phyloP scores from a whole-genome alignment of 2,888 invertebrate species.

The Tolmerus cingulatus region DNA sequence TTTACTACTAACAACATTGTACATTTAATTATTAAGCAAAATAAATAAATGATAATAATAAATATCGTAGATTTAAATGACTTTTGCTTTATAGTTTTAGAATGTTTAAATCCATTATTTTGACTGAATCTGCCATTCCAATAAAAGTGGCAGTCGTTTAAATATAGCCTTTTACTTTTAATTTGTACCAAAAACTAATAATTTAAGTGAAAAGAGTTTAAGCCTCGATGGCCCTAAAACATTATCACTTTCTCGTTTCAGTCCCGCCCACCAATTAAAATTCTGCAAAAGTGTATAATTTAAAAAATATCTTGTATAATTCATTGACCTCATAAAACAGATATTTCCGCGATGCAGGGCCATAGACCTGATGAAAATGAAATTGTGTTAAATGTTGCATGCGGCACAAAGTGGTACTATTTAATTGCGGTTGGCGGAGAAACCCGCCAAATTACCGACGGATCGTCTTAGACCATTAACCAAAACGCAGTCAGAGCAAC shows the following conservation, averaged over 20 bases:
- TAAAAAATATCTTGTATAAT: not conserved
- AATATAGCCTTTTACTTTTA: not conserved
- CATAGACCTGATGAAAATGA: not conserved
- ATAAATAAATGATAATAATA: too few species aligned
- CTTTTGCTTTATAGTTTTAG: too few species aligned
- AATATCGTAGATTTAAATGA: too few species aligned
- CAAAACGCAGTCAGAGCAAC: not conserved
- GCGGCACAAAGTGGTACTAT: not conserved
- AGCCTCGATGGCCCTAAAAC: not conserved
- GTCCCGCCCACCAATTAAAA: not conserved
- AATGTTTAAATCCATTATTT: too few species aligned
- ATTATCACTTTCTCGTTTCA: not conserved
- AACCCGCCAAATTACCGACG: not conserved
- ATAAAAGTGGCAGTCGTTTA: too few species aligned
- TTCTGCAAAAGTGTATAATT: not conserved
- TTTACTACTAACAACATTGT: too few species aligned
- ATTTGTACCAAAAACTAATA: not conserved
- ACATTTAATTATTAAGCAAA: too few species aligned
- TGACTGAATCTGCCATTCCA: too few species aligned
- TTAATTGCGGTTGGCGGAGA: not conserved
- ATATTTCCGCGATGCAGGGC: not conserved
- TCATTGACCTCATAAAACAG: not conserved
- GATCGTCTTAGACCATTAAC: slow-evolving; percentile 12
- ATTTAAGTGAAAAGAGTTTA: not conserved
- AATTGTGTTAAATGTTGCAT: not conserved